phyloP scores from a whole-genome alignment of 2,113 vertebrate genomes.

The Scatophagus argus region DNA sequence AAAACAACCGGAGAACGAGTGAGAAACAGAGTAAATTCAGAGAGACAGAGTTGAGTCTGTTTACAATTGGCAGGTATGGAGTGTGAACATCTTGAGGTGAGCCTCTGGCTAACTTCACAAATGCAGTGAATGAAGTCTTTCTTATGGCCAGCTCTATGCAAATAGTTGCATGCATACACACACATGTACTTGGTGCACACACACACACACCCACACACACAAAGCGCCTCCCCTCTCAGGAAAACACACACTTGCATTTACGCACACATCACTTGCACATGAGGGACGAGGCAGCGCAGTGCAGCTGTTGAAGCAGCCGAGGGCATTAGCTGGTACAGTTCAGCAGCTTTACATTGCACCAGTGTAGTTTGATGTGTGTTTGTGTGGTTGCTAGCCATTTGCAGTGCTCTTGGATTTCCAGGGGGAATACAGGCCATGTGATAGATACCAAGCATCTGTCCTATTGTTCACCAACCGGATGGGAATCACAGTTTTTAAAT shows the following conservation, averaged over 20 bases:
- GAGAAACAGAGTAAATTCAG: slow-evolving; percentile 35
- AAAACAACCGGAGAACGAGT: neutral
- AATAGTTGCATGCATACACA: slow-evolving; percentile 41
- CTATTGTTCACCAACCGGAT: slow-evolving; percentile 5
- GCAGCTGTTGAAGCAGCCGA: slow-evolving; percentile 75
- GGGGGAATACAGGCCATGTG: slow-evolving; percentile 46
- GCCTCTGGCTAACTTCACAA: slow-evolving; percentile 66
- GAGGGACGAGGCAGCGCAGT: slow-evolving; percentile 38
- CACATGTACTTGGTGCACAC: slow-evolving; percentile 10
- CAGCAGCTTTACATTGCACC: slow-evolving; percentile 52
- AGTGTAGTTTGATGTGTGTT: slow-evolving; percentile 17
- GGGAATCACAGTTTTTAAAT: slow-evolving; percentile 26
- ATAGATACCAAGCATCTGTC: slow-evolving; percentile 73
- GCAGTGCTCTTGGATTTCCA: slow-evolving; percentile 30
- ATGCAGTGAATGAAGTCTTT: slow-evolving; percentile 74
- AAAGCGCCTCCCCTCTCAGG: slow-evolving; percentile 27
- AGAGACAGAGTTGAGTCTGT: slow-evolving; percentile 65
- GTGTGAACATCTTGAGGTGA: slow-evolving; percentile 70
- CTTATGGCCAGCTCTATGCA: slow-evolving; percentile 60
- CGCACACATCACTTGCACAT: slow-evolving; percentile 66
- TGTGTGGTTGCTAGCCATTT: slow-evolving; percentile 40
- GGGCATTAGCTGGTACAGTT: slow-evolving; percentile 62
- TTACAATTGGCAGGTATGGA: slow-evolving; percentile 65
- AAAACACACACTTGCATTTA: slow-evolving; percentile 39
- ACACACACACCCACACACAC: slow-evolving; percentile 22